Evolutionary conservation across 2,113 vertebrate species (phyloP).

Genomic region (Dolichallabes microphthalmus): DNA sequence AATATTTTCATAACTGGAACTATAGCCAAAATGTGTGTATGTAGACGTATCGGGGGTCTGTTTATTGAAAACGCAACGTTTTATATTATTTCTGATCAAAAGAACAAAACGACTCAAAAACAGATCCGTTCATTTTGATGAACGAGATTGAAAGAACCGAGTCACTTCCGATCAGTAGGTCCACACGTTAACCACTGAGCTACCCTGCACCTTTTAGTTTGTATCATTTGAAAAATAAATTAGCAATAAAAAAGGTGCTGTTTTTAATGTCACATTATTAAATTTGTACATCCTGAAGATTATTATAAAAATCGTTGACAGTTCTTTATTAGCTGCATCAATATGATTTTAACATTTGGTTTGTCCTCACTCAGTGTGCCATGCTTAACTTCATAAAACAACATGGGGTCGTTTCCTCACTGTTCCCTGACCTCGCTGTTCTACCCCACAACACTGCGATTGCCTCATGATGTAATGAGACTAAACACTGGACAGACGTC

Average conservation of each 20-base stretch:
- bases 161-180: too few relatives aligned
- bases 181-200: too few relatives aligned
- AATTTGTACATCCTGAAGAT: neutral
- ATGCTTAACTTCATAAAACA: slow-evolving; percentile 12
- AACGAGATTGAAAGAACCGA: too few relatives aligned
- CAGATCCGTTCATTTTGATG: too few relatives aligned
- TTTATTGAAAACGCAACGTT: too few relatives aligned
- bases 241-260: neutral
- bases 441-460: neutral
- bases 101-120: too few relatives aligned
- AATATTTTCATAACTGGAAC: too few relatives aligned
- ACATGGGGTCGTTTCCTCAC: neutral
- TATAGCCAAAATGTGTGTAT: too few relatives aligned
- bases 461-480: slow-evolving; percentile 17
- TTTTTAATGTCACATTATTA: neutral
- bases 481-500: slow-evolving; percentile 4
- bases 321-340: neutral
- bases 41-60: too few relatives aligned
- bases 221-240: neutral
- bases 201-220: neutral
- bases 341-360: neutral
- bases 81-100: too few relatives aligned
- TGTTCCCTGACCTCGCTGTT: slow-evolving; percentile 5
- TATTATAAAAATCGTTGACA: neutral
- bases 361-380: neutral